Percentiles rank a stretch among this genome's conserved stretches.
These are phyloP conservation scores for Ladona fulva DNA, from an alignment of 1,140 invertebrate species.

Conservation along the genomic window DNA sequence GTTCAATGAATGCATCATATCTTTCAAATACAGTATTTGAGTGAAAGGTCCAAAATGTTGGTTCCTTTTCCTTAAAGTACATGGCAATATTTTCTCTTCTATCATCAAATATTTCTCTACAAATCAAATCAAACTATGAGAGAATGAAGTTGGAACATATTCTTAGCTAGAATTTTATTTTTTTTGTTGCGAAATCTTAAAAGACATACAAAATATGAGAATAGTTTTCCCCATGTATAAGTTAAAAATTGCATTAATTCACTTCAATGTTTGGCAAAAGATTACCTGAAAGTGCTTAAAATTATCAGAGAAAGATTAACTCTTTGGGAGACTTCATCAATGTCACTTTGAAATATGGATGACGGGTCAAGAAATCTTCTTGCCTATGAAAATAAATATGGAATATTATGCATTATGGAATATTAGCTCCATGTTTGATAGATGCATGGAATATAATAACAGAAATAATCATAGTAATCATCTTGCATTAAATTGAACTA, in stretches of 20 bases:
- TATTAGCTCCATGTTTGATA: too few species aligned
- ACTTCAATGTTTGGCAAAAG: too few species aligned
- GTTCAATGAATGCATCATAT: slow-evolving; percentile 71
- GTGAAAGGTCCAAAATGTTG: slow-evolving; percentile 79
- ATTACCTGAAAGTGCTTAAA: slow-evolving; percentile 45
- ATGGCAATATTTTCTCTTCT: slow-evolving; percentile 58
- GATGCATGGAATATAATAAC: too few species aligned
- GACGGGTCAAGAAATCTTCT: slow-evolving; percentile 76
- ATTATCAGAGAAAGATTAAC: slow-evolving; percentile 62
- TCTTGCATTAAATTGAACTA: too few species aligned
- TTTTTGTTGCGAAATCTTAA: neutral
- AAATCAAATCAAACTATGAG: slow-evolving; percentile 29
- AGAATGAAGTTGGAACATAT: neutral
- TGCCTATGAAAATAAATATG: slow-evolving; percentile 43
- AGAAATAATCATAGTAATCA: too few species aligned
- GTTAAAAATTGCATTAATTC: too few species aligned
- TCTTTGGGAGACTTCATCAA: slow-evolving; percentile 74
- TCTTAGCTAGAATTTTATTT: neutral
- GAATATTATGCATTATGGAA: too few species aligned
- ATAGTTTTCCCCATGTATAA: neutral
- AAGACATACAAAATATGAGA: too few species aligned
- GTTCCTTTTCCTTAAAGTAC: slow-evolving; percentile 52
- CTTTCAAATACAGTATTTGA: slow-evolving; percentile 76
- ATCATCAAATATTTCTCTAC: slow-evolving; percentile 49
- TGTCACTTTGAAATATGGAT: slow-evolving; percentile 83